phyloP scores from a whole-genome alignment of 2,888 invertebrate genomes.

The Aelia acuminata region DNA sequence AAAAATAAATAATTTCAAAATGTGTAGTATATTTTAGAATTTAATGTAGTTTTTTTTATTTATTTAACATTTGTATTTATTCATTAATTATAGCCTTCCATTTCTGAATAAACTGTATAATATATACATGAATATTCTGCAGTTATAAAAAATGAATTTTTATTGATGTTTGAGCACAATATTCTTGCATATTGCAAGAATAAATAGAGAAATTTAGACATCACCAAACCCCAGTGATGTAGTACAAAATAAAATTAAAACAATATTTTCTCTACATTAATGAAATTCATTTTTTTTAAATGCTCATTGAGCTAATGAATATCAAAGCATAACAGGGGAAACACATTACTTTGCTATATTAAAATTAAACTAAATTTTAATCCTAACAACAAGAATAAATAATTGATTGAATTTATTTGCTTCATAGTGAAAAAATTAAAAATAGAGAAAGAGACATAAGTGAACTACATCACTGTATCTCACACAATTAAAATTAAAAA shows the following conservation, averaged over 20 bases:
- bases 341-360: constrained; percentile 34
- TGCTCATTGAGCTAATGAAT: neutral
- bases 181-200: constrained; percentile 46
- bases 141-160: constrained; percentile 43
- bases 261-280: neutral
- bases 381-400: constrained; percentile 30
- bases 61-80: constrained; percentile 25
- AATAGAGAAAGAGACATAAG: neutral
- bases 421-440: constrained; percentile 11
- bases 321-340: neutral
- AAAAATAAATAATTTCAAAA: neutral
- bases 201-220: constrained; percentile 22
- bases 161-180: constrained; percentile 52
- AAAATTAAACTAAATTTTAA: constrained; percentile 45
- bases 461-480: neutral
- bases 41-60: neutral
- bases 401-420: constrained; percentile 19
- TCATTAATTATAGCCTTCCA: neutral
- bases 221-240: constrained; percentile 1
- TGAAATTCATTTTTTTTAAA: neutral
- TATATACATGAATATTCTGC: constrained; percentile 27
- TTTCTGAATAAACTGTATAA: constrained; percentile 22
- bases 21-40: constrained; percentile 14
- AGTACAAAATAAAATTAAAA: constrained; percentile 46
- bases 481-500: constrained; percentile 38